Evolutionary conservation across 1,140 invertebrate genomes (phyloP), one percentile per base, ranked within the genome.

Genomic region (Ruditapes philippinarum): DNA sequence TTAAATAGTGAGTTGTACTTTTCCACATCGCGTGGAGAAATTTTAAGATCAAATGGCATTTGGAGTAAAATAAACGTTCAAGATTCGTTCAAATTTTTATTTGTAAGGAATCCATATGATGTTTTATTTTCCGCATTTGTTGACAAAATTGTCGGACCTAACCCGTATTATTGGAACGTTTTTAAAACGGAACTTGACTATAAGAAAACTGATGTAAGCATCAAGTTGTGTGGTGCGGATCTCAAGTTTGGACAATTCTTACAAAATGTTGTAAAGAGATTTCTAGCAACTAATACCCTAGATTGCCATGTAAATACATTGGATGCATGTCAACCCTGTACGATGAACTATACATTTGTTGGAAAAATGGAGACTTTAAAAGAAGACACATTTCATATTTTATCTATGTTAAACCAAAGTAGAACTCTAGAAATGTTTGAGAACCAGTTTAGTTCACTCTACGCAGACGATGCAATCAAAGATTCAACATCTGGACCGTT

Each of bases 331-430:
- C 25, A 70, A 12, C 68, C 82, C 1, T 85, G 82, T 33, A 22
- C 19, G 38, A 57, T 54, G 25, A 51, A 85, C 25, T 85, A 54
- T n/a, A 74, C 40, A 36, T 85, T 70, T 45, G 40, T 85, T 33
- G 90, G 22, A 25, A 87, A 74, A 36, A 87, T 87, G 84, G 84
- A 87, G 25, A 74, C 84, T 17, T 87, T 87, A 33, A 45, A 78
- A 45, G 54, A 25, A 17, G 84, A 87, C 31, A 31, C 70, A 12
- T 42, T 65, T 25, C 25, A 57, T 33, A 33, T 87, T 31, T 42
- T 87, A 49, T 25, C 33, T 4, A 40, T 28, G 19, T 40, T 87
- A 12, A 68, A 68, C 36, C 49, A 49, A 17, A 62, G 25, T 1
- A 28, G 14, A 28, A 51, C 25, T 31, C 14, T 60, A 9, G n/a